These are phyloP conservation scores for Takifugu rubripes DNA, from an alignment of 2,797 vertebrate genomes.

Conservation along the genomic window DNA sequence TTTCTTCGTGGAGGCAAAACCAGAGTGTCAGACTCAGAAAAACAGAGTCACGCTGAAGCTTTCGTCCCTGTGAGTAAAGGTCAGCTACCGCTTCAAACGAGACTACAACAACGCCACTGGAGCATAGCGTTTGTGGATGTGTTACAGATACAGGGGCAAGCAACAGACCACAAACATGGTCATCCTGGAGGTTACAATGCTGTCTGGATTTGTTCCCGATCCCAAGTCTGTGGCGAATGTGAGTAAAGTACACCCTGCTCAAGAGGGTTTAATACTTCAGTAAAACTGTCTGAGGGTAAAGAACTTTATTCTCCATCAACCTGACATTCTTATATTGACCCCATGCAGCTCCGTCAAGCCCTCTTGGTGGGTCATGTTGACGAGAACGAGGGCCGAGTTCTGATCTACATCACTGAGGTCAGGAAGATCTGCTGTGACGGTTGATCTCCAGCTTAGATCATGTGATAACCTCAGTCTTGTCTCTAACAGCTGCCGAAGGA, in stretches of 20 bases:
- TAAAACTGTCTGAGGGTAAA: too few species aligned
- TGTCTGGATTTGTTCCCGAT: conserved; percentile 63
- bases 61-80: conserved; percentile 24
- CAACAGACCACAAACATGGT: conserved; percentile 59
- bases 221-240: conserved; percentile 47
- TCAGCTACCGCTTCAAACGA: conserved; percentile 1
- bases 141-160: conserved; percentile 57
- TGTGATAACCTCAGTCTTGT: background rate
- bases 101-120: too few species aligned
- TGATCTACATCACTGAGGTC: conserved; percentile 61
- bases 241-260: too few species aligned
- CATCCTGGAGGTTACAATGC: conserved; percentile 65
- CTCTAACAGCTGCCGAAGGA: conserved; percentile 49
- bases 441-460: background rate
- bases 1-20: conserved; percentile 35
- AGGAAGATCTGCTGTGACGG: conserved; percentile 2
- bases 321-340: background rate
- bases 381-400: conserved; percentile 39
- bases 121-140: too few species aligned
- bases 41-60: conserved; percentile 36
- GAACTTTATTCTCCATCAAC: too few species aligned
- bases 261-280: too few species aligned
- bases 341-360: conserved; percentile 36
- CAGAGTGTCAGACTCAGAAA: conserved; percentile 1
- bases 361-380: conserved; percentile 58